Conservation (phyloP, 2,888 invertebrate species). For the Sepiola atlantica region DNA sequence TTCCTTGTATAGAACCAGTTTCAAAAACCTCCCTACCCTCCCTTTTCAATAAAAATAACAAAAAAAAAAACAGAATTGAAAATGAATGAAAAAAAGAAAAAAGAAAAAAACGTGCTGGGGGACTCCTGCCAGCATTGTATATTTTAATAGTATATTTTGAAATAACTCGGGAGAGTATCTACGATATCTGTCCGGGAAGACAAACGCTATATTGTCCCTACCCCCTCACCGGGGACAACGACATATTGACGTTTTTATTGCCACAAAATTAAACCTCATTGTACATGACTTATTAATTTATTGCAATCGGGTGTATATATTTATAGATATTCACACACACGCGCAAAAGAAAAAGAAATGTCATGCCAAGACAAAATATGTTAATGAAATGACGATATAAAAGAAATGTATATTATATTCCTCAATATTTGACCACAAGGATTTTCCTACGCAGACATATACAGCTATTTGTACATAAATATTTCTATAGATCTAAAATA, state of each 20-base stretch:
- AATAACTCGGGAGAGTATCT: background rate
- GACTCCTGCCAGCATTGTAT: background rate
- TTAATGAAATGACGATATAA: background rate
- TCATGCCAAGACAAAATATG: background rate
- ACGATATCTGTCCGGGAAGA: background rate
- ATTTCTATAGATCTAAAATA: background rate
- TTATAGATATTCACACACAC: background rate
- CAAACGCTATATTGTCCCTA: too few relatives aligned
- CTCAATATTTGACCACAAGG: background rate
- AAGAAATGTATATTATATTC: background rate
- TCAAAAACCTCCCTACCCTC: background rate
- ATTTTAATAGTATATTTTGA: background rate
- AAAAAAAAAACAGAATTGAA: too few relatives aligned
- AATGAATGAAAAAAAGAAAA: too few relatives aligned
- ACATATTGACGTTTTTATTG: background rate
- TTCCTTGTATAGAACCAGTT: background rate
- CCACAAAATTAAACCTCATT: background rate
- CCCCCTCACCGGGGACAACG: background rate
- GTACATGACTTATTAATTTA: background rate
- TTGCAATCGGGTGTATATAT: background rate
- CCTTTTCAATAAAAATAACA: background rate
- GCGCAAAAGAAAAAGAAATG: background rate
- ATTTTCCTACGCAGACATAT: background rate
- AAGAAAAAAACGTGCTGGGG: background rate
- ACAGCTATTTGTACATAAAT: background rate